Conservation (phyloP, 2,888 invertebrate genomes). For the Diabrotica balteata region DNA sequence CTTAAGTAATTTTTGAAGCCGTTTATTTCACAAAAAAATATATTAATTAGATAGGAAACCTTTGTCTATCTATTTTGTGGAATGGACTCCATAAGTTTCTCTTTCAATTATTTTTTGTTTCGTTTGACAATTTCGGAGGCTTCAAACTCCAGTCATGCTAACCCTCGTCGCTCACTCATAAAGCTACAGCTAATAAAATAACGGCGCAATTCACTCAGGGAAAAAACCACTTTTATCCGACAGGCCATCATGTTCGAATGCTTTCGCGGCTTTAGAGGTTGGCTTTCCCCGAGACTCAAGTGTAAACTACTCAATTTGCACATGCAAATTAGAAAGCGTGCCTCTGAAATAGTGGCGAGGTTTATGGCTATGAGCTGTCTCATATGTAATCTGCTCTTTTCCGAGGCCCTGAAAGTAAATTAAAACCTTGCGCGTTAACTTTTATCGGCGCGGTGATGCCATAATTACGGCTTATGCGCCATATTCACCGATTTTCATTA, state of each 20-base stretch:
- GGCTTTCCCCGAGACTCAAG: slow-evolving; percentile 12
- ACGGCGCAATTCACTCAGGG: slow-evolving; percentile 10
- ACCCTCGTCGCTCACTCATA: slow-evolving; percentile 1
- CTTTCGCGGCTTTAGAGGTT: slow-evolving; percentile 8
- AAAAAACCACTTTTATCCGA: slow-evolving; percentile 13
- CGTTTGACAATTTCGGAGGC: too few species aligned
- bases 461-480: too few species aligned
- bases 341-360: slow-evolving; percentile 46
- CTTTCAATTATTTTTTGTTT: too few species aligned
- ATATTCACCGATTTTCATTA: too few species aligned
- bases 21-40: too few species aligned
- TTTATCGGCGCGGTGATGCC: slow-evolving; percentile 2
- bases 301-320: slow-evolving; percentile 47
- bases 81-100: too few species aligned
- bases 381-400: slow-evolving; percentile 41
- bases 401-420: slow-evolving; percentile 36
- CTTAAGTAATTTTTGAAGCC: too few species aligned
- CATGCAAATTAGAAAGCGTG: slow-evolving; percentile 47
- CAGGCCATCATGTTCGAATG: slow-evolving; percentile 17
- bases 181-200: slow-evolving; percentile 12
- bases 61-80: too few species aligned
- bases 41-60: too few species aligned
- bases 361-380: slow-evolving; percentile 32
- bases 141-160: neutral
- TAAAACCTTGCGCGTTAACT: slow-evolving; percentile 37